Conservation (phyloP, 23 tunicate species). For the Botrylloides violaceus region DNA sequence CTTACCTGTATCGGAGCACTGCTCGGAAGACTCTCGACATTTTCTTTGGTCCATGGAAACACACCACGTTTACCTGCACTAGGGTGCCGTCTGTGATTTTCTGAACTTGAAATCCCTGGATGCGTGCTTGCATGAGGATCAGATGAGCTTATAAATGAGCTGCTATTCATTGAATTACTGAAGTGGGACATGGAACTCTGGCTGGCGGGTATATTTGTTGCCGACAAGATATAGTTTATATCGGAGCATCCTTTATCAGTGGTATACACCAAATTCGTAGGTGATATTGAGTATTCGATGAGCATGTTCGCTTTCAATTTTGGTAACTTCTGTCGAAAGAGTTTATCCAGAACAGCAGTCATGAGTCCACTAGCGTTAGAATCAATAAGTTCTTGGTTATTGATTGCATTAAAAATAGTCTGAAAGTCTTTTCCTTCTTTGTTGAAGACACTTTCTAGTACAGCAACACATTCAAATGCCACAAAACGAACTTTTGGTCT, state of each 20-base stretch:
- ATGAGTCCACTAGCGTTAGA: slow-evolving; percentile 76
- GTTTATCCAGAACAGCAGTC: slow-evolving; percentile 74
- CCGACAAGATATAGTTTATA: slow-evolving; percentile 59
- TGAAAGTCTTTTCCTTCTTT: slow-evolving; percentile 4
- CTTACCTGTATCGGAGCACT: slow-evolving; percentile 75
- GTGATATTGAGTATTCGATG: slow-evolving; percentile 62
- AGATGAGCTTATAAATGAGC: slow-evolving; percentile 4
- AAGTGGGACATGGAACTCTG: slow-evolving; percentile 21
- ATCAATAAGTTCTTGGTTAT: slow-evolving; percentile 51
- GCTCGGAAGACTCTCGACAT: slow-evolving; percentile 33
- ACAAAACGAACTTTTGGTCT: slow-evolving; percentile 51
- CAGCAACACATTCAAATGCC: slow-evolving; percentile 73
- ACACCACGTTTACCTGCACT: slow-evolving; percentile 80
- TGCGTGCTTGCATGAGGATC: neutral
- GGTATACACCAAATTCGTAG: slow-evolving; percentile 26
- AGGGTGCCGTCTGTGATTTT: slow-evolving; percentile 27
- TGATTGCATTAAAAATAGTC: slow-evolving; percentile 49
- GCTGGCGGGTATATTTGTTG: slow-evolving; percentile 3
- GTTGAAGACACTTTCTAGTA: slow-evolving; percentile 36
- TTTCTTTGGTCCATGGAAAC: slow-evolving; percentile 71
- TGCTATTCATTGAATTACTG: neutral
- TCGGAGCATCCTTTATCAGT: slow-evolving; percentile 59
- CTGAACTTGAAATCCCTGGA: slow-evolving; percentile 1
- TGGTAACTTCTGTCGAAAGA: slow-evolving; percentile 59
- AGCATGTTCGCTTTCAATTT: slow-evolving; percentile 50